Evolutionary conservation across 2,888 invertebrate species (phyloP).

Genomic region (Torymus texanus): DNA sequence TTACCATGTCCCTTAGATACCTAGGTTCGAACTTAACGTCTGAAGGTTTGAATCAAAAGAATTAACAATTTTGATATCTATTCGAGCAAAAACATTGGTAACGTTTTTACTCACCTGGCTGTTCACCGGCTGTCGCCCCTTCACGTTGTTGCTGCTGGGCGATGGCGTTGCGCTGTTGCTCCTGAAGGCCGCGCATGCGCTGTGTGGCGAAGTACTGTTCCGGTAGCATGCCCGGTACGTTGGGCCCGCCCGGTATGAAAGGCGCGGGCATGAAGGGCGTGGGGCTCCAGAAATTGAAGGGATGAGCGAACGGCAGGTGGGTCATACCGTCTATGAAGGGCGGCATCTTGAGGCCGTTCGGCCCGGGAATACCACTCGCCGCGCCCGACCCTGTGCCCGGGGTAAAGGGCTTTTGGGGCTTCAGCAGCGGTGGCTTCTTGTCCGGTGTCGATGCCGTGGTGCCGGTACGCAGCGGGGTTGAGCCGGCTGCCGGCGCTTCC

Average conservation of each 20-base stretch:
- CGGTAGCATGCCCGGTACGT: constrained; percentile 75
- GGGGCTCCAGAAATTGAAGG: constrained; percentile 88
- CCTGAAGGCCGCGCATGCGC: constrained; percentile 87
- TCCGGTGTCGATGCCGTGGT: constrained; percentile 61
- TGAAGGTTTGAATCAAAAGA: too few relatives aligned
- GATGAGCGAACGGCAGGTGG: constrained; percentile 80
- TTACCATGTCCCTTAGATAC: too few relatives aligned
- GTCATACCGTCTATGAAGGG: constrained; percentile 80
- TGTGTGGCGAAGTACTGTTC: constrained; percentile 86
- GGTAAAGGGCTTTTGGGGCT: constrained; percentile 77
- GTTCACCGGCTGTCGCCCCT: constrained; percentile 28
- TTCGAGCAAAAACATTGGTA: neutral
- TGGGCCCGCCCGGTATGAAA: constrained; percentile 76
- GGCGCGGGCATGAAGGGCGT: constrained; percentile 78
- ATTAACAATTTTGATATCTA: neutral
- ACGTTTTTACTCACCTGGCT: constrained; percentile 40
- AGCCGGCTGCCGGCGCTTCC: constrained; percentile 64
- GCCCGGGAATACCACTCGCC: constrained; percentile 69
- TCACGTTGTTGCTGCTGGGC: constrained; percentile 64
- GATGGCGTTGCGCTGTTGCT: constrained; percentile 77
- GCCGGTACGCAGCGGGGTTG: constrained; percentile 60
- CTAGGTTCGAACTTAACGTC: too few relatives aligned
- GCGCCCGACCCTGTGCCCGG: constrained; percentile 65
- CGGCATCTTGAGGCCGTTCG: constrained; percentile 85
- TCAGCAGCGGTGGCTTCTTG: constrained; percentile 76